Evolutionary conservation across 1,140 invertebrate genomes (phyloP), one percentile per base, ranked within the genome.

Genomic region (Drosophila kohkoa): DNA sequence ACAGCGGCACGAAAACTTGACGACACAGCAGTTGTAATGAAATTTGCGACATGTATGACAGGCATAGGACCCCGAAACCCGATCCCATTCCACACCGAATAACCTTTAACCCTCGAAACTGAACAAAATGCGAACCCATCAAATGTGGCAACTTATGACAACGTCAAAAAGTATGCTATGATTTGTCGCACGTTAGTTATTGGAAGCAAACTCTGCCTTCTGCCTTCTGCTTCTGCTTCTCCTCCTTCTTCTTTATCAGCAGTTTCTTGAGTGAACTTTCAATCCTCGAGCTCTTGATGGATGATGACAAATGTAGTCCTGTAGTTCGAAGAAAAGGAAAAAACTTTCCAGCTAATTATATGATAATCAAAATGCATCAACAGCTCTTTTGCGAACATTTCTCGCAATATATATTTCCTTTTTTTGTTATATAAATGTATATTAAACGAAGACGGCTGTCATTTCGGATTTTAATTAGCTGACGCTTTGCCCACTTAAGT

Each of bases 1-100:
- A 88, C 83, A 87, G 83, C 83, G 66, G 75, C 68, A 87, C 80
- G 82, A 88, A 88, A 88, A 88, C 83, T 88, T 88, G 83, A 89
- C 83, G 83, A 88, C 83, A 82, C 85, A 89, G 82, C 83, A 88
- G 57, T 78, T 79, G 77, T 89, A 88, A 88, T 88, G 80, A 89
- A 88, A 88, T 89, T 87, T 88, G 80, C 65, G 85, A 88, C 83
- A 88, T 88, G 49, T 72, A 82, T 89, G 85, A 88, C 83, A 87
- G 77, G 49, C 68, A 41, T 15, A 54, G 54, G 41, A 6, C 32
- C 52, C 15, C 13, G 15, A 38, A 55, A n/a, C 13, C 25, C 51
- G 1, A 5, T 13, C 11, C 10, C 13, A 38, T 25, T 11, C n/a
- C 32, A 8, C 11, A 25, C 32, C 25, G 7, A 11, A 10, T 10